Conservation (phyloP, 2,113 vertebrate genomes). For the Pionites leucogaster region DNA sequence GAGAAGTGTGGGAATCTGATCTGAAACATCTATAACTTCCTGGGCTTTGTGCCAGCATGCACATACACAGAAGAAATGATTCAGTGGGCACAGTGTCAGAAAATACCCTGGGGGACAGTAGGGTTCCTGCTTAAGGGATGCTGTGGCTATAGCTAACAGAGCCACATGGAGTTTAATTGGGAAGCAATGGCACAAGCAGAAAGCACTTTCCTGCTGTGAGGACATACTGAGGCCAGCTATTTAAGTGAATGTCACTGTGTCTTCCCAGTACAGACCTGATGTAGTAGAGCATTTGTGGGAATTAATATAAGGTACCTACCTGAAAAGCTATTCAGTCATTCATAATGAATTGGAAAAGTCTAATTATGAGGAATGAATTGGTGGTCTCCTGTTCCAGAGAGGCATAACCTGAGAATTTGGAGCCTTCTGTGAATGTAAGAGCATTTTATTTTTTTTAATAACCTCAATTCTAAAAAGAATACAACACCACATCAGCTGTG, state of each 20-base stretch:
- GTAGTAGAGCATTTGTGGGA: not conserved
- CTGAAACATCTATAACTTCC: not conserved
- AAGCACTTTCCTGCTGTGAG: not conserved
- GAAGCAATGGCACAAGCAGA: not conserved
- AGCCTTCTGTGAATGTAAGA: not conserved
- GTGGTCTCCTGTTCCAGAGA: not conserved
- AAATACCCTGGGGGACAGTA: not conserved
- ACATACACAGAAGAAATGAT: not conserved
- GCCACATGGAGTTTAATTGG: not conserved
- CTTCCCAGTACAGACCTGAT: not conserved
- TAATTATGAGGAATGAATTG: not conserved
- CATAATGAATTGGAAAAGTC: not conserved
- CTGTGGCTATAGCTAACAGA: not conserved
- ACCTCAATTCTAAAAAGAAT: not conserved
- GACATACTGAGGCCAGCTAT: not conserved
- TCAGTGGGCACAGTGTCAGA: not conserved
- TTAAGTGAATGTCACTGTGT: not conserved
- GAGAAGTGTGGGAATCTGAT: constrained; percentile 40
- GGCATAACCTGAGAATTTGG: not conserved
- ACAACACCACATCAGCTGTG: not conserved
- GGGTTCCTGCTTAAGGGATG: not conserved
- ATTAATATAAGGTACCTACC: not conserved
- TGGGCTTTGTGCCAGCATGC: not conserved
- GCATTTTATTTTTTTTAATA: not conserved
- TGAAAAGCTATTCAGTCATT: not conserved